Evolutionary conservation across 2,888 invertebrate genomes (phyloP).

Genomic region (Ectemnius cavifrons): DNA sequence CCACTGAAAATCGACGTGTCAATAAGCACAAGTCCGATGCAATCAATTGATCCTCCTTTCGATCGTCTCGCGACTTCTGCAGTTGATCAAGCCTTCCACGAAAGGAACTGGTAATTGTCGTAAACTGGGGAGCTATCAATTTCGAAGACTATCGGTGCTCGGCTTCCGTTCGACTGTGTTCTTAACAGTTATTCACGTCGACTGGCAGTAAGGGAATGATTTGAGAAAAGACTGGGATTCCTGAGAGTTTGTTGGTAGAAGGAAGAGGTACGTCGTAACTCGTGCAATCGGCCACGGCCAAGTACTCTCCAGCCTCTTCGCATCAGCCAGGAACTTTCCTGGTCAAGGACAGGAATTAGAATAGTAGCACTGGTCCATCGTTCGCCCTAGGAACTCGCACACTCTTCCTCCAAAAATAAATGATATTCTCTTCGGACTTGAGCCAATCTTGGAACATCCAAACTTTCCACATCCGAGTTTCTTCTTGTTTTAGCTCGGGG

Average conservation of each 20-base stretch:
- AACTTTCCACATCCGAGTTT: background rate
- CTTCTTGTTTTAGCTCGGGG: background rate
- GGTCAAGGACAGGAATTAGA: conserved; percentile 55
- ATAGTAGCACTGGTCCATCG: conserved; percentile 37
- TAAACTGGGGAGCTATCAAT: too few species aligned
- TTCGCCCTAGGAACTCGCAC: background rate
- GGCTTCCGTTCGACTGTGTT: too few species aligned
- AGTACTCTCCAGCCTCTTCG: conserved; percentile 42
- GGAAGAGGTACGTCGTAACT: conserved; percentile 31
- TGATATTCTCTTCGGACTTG: background rate
- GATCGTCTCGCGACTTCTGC: too few species aligned
- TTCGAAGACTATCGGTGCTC: too few species aligned
- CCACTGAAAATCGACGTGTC: too few species aligned
- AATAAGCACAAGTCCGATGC: too few species aligned
- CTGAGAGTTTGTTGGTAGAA: conserved; percentile 39
- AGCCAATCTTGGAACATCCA: background rate
- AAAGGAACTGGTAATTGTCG: too few species aligned
- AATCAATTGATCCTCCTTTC: too few species aligned
- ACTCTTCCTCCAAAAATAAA: conserved; percentile 1
- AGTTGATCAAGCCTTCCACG: too few species aligned
- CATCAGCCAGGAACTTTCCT: conserved; percentile 12
- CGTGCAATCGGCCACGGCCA: conserved; percentile 56
- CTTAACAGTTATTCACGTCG: too few species aligned
- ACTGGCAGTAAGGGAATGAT: too few species aligned
- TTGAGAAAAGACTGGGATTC: too few species aligned